Conservation (phyloP, 2,113 vertebrate genomes). For the Cyanoderma ruficeps region DNA sequence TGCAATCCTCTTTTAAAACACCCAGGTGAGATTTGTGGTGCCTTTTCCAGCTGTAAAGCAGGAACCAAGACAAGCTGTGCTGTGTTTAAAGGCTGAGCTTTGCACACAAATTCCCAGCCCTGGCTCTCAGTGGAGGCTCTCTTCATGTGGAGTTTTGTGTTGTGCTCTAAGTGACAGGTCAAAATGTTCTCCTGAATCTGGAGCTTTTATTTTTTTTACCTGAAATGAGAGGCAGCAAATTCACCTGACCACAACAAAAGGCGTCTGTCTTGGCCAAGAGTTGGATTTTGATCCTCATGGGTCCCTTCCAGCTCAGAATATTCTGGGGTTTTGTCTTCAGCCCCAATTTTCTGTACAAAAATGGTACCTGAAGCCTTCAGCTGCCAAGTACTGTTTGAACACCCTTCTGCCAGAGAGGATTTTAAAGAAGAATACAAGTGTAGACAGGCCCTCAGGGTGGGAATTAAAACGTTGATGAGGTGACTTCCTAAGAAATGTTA, state of each 20-base stretch:
- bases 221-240: not conserved
- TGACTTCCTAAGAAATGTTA: not conserved
- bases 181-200: not conserved
- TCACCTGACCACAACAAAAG: not conserved
- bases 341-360: not conserved
- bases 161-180: not conserved
- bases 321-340: not conserved
- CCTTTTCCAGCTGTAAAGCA: not conserved
- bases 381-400: not conserved
- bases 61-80: not conserved
- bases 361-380: not conserved
- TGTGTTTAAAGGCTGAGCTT: not conserved
- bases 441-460: not conserved
- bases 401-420: not conserved
- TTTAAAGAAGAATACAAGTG: not conserved
- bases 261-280: not conserved
- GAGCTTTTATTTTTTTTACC: not conserved
- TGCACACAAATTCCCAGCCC: not conserved
- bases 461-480: not conserved
- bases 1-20: slow-evolving; percentile 89
- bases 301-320: not conserved
- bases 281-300: not conserved
- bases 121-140: not conserved
- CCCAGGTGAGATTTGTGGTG: slow-evolving; percentile 82
- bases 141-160: not conserved